phyloP scores from a whole-genome alignment of 2,113 vertebrate species.

The Microcebus murinus region DNA sequence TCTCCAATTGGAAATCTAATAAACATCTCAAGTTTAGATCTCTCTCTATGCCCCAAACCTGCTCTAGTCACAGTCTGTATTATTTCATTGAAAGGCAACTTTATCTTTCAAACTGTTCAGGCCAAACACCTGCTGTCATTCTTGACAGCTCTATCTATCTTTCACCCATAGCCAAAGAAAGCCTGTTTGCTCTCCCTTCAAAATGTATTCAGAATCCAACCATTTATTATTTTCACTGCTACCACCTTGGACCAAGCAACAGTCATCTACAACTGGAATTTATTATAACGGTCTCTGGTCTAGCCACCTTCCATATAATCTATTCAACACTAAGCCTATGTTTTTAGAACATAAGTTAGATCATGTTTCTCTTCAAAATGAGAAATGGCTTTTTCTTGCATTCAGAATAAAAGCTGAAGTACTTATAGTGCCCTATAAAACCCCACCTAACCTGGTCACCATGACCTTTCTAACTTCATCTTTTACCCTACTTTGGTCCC shows the following conservation, averaged over 20 bases:
- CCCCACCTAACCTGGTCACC: background rate
- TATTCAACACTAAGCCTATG: background rate
- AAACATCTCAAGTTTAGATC: background rate
- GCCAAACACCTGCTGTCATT: background rate
- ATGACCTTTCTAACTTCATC: background rate
- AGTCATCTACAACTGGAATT: background rate
- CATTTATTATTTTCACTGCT: background rate
- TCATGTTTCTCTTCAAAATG: background rate
- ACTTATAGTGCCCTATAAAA: background rate
- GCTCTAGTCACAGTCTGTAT: too few relatives aligned
- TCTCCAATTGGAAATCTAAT: background rate
- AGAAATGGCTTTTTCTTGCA: background rate
- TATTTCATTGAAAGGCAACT: background rate
- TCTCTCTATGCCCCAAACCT: background rate
- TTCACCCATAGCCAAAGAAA: background rate
- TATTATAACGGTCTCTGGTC: background rate
- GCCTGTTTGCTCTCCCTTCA: background rate
- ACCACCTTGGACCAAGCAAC: background rate
- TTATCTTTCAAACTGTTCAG: background rate
- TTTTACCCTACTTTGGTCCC: background rate
- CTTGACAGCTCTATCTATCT: background rate
- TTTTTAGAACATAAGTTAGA: background rate
- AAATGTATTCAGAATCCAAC: background rate
- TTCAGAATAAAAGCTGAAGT: background rate
- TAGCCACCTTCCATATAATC: background rate